Evolutionary conservation across 1,140 invertebrate genomes (phyloP).

Genomic region (Hermetia illucens): DNA sequence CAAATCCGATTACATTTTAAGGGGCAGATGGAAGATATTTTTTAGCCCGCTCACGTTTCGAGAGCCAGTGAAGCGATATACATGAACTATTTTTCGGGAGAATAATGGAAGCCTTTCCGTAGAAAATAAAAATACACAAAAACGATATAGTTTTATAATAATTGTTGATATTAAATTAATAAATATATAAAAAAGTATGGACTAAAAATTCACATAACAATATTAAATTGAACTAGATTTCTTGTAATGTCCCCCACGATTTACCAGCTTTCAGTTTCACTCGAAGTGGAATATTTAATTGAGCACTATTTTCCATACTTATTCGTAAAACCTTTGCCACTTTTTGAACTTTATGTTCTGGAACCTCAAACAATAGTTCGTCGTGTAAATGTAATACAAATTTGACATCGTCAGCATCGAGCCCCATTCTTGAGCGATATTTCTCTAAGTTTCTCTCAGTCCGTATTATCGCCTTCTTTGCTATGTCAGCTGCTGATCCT

Average conservation of each 20-base stretch:
- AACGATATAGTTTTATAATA: constrained; percentile 2
- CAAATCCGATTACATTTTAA: too few relatives aligned
- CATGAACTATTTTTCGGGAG: too few relatives aligned
- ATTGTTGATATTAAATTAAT: constrained; percentile 3
- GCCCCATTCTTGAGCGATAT: constrained; percentile 19
- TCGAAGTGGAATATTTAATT: constrained; percentile 60
- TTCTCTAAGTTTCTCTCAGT: constrained; percentile 45
- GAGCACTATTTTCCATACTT: constrained; percentile 67
- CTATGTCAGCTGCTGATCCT: constrained; percentile 89
- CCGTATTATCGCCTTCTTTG: constrained; percentile 76
- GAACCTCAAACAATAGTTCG: constrained; percentile 90
- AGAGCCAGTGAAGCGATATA: too few relatives aligned
- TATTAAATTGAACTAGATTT: constrained; percentile 22
- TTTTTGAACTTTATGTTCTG: constrained; percentile 37
- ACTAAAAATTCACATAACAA: constrained; percentile 1
- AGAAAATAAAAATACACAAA: too few relatives aligned
- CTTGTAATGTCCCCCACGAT: constrained; percentile 60
- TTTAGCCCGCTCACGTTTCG: too few relatives aligned
- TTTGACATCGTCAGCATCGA: constrained; percentile 18
- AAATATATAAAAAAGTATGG: background rate
- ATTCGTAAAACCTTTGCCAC: constrained; percentile 53
- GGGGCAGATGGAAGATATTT: too few relatives aligned
- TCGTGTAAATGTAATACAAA: constrained; percentile 89
- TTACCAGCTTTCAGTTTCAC: constrained; percentile 73
- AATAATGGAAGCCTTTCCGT: too few relatives aligned